Percentiles rank a stretch among this genome's conserved stretches.
phyloP scores from a whole-genome alignment of 2,888 invertebrate species.

The Cosmia pyralina region DNA sequence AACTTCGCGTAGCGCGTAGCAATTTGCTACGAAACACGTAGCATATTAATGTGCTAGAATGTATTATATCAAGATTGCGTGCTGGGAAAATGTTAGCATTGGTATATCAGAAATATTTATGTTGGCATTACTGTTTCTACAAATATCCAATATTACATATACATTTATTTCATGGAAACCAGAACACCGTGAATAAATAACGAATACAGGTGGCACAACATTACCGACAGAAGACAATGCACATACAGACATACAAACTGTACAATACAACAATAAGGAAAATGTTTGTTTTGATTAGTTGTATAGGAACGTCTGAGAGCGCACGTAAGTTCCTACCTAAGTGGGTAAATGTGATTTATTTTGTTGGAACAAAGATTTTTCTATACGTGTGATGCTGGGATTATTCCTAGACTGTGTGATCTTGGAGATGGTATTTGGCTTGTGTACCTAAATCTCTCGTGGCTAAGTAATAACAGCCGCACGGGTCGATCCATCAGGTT shows the following conservation, averaged over 20 bases:
- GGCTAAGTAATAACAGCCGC: too few species aligned
- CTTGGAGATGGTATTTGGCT: slow-evolving; percentile 14
- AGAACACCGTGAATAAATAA: slow-evolving; percentile 6
- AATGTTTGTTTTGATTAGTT: slow-evolving; percentile 70
- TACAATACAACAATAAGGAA: slow-evolving; percentile 59
- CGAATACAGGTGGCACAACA: slow-evolving; percentile 6
- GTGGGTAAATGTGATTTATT: slow-evolving; percentile 71
- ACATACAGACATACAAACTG: slow-evolving; percentile 22
- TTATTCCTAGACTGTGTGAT: slow-evolving; percentile 32
- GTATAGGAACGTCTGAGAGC: slow-evolving; percentile 60
- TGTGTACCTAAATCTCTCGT: too few species aligned
- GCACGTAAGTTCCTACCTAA: slow-evolving; percentile 63
- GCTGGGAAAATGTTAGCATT: neutral
- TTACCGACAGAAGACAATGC: slow-evolving; percentile 28
- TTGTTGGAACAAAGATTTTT: slow-evolving; percentile 56
- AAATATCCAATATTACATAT: too few species aligned
- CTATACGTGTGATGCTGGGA: slow-evolving; percentile 21
- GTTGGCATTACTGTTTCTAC: neutral
- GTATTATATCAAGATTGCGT: neutral
- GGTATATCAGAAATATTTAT: neutral
- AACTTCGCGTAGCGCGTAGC: slow-evolving; percentile 15
- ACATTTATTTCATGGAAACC: neutral
- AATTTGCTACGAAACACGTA: slow-evolving; percentile 23
- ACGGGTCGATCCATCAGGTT: too few species aligned
- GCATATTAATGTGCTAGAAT: neutral